These are phyloP conservation scores for Iselma pallidipennis DNA, from an alignment of 2,888 invertebrate species.

Conservation along the genomic window DNA sequence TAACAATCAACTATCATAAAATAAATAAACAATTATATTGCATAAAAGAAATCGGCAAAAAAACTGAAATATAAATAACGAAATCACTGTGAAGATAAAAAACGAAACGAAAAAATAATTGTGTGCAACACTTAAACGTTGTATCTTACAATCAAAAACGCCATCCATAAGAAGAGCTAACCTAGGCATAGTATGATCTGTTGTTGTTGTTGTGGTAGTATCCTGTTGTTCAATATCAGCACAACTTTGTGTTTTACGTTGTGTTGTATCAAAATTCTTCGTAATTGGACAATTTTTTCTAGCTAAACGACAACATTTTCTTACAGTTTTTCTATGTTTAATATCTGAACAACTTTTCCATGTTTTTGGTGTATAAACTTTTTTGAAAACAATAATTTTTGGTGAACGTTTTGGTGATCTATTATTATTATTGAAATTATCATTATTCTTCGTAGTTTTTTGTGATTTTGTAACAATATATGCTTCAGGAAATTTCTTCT, in stretches of 20 bases:
- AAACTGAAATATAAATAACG: too few relatives aligned
- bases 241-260: constrained; percentile 50
- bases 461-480: constrained; percentile 51
- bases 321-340: constrained; percentile 44
- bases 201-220: constrained; percentile 20
- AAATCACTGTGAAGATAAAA: too few relatives aligned
- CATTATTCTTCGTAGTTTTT: constrained; percentile 32
- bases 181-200: constrained; percentile 44
- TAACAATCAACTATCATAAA: neutral
- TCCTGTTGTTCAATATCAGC: constrained; percentile 45
- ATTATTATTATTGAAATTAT: constrained; percentile 30
- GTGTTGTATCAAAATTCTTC: constrained; percentile 41
- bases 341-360: constrained; percentile 56
- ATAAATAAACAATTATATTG: constrained; percentile 16
- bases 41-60: constrained; percentile 3
- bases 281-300: constrained; percentile 52
- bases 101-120: constrained; percentile 18
- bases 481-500: constrained; percentile 55
- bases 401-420: constrained; percentile 34
- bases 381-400: constrained; percentile 46
- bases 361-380: constrained; percentile 48
- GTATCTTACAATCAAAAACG: constrained; percentile 48
- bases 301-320: constrained; percentile 54
- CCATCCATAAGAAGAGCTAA: constrained; percentile 46
- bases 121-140: constrained; percentile 43